Percentiles rank a stretch among this genome's conserved stretches.
These are phyloP conservation scores for Octomys mimax DNA, from an alignment of 2,797 vertebrate genomes.

Conservation along the genomic window DNA sequence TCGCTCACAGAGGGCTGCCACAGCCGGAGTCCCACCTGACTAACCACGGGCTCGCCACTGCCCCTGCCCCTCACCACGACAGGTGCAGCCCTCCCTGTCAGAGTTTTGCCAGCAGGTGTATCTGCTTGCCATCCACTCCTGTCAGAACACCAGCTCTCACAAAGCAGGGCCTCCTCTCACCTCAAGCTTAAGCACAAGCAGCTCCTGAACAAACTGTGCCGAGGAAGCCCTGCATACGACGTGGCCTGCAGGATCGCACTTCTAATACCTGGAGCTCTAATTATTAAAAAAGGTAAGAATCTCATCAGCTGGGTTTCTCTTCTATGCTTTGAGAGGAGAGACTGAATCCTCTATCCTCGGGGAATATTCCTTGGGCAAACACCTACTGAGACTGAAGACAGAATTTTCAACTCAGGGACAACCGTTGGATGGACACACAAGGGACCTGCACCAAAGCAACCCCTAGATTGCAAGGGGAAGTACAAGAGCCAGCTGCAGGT, in stretches of 20 bases:
- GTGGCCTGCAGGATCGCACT: not conserved
- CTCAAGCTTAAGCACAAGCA: rapidly evolving
- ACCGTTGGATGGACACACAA: not conserved
- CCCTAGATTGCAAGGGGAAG: too few relatives aligned
- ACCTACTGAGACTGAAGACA: not conserved
- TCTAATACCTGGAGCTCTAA: not conserved
- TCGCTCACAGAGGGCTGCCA: too few relatives aligned
- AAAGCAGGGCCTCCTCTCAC: not conserved
- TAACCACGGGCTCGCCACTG: not conserved
- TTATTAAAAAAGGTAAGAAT: not conserved
- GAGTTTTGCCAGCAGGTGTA: not conserved
- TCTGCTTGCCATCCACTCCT: rapidly evolving
- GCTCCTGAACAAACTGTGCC: not conserved
- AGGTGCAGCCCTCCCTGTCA: not conserved
- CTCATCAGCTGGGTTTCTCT: too few relatives aligned
- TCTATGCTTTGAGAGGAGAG: not conserved
- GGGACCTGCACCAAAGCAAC: not conserved
- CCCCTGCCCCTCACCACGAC: not conserved
- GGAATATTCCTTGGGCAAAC: not conserved
- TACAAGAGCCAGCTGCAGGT: not conserved
- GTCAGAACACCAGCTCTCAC: not conserved
- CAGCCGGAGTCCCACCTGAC: not conserved
- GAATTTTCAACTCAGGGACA: too few relatives aligned
- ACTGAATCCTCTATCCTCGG: not conserved
- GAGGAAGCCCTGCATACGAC: too few relatives aligned